phyloP scores from a whole-genome alignment of 2,113 vertebrate species.

The Triplophysa siluroides region DNA sequence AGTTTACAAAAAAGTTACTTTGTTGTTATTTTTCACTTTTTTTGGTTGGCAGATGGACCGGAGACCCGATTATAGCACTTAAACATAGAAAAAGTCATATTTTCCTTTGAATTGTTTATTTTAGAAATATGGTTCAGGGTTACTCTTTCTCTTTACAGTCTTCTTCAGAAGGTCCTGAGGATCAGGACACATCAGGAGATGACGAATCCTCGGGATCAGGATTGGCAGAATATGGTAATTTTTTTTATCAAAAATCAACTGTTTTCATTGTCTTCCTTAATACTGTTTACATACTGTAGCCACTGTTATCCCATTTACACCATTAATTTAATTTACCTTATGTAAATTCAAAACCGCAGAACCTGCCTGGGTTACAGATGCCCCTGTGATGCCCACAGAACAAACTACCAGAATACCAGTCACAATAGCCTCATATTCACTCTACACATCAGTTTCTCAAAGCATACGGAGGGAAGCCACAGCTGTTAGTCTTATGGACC shows the following conservation, averaged over 20 bases:
- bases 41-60: too few relatives aligned
- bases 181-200: slow-evolving; percentile 52
- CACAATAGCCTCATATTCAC: not conserved
- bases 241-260: too few relatives aligned
- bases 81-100: too few relatives aligned
- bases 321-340: not conserved
- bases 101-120: not conserved
- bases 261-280: not conserved
- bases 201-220: slow-evolving; percentile 46
- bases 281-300: too few relatives aligned
- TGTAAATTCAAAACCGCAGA: slow-evolving; percentile 5
- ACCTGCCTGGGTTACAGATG: slow-evolving; percentile 7
- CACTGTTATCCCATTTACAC: not conserved
- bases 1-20: too few relatives aligned
- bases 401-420: not conserved
- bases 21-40: too few relatives aligned
- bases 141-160: not conserved
- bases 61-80: too few relatives aligned
- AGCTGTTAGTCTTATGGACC: not conserved
- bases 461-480: slow-evolving; percentile 2
- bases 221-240: not conserved
- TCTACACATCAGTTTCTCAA: not conserved
- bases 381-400: not conserved
- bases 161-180: slow-evolving; percentile 3
- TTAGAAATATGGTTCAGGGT: not conserved